These are phyloP conservation scores for Clarias pachynema DNA, from an alignment of 2,797 vertebrate genomes.

Conservation along the genomic window DNA sequence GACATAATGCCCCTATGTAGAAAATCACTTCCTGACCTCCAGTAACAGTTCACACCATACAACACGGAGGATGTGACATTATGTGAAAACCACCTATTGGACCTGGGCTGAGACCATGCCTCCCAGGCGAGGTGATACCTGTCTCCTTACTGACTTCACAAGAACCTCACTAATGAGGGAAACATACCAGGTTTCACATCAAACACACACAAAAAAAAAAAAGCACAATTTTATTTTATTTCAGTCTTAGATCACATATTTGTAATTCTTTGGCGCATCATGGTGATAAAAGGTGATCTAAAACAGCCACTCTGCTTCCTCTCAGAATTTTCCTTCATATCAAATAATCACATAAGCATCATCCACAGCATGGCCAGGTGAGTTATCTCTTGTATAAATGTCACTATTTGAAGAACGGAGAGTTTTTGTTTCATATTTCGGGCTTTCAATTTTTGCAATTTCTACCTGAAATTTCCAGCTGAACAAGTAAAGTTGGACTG, in stretches of 20 bases:
- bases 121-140: not conserved
- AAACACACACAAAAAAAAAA: not conserved
- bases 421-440: not conserved
- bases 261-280: not conserved
- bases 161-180: not conserved
- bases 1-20: too few species aligned
- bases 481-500: slow-evolving; percentile 11
- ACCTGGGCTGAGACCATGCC: not conserved
- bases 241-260: not conserved
- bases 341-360: slow-evolving; percentile 5
- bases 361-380: not conserved
- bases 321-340: not conserved
- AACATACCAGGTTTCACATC: not conserved
- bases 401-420: not conserved
- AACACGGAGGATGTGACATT: too few species aligned
- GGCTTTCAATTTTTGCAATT: not conserved
- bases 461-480: not conserved
- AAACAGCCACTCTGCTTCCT: not conserved
- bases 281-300: not conserved
- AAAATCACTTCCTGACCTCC: too few species aligned
- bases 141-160: not conserved
- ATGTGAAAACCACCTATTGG: too few species aligned
- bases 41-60: too few species aligned
- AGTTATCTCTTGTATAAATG: not conserved
- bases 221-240: not conserved